Base-by-base conservation (phyloP, 2,888 invertebrate species). In the Tetheella fluctuosa region DNA sequence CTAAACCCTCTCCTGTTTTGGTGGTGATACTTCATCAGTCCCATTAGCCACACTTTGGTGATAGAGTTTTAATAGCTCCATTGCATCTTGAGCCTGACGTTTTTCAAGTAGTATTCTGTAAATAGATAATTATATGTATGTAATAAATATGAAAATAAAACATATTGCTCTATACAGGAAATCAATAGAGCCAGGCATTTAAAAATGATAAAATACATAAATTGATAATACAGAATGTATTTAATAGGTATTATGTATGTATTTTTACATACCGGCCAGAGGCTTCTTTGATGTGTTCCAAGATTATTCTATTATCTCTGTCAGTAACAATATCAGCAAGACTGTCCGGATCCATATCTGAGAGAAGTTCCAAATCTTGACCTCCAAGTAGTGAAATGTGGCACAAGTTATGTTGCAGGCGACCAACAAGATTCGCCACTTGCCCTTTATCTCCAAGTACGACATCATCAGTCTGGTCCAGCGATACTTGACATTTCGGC, bases 291-390 rank as follows among this genome's bases (percentile, higher is more conserved):
- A 96, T 93, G 85, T 96, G 96, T 82, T 96, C 96, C 79, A 96
- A 87, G 82, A 97, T 97, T 72, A 95, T 95, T 83, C 95, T 95
- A 83, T 95, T 95, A 70, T 95, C 96, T 83, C 95, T 95, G 75
- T 95, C 95, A 57, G 95, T 95, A 34, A 96, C 95, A 77, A 97
- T 96, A 81, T 97, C 97, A 62, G 96, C 96, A 76, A 97, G 93
- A 67, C 97, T 97, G 70, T 97, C 97, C 8, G 97, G 97, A 89
- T 97, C 97, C 97, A 97, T 97, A 81, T 97, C 97, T 64, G 97
- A 97, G 53, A 97, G 91, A 23, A 97, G 93, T 81, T 98, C 97
- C 83, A 97, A 90, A 81, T 97, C 97, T 67, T 96, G 96, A 64
- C 97, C 97, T 64, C 97, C 97, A 65, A 97, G 94, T 60, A 97